Conservation (phyloP, 2,888 invertebrate genomes). For the Helobdella robusta region DNA sequence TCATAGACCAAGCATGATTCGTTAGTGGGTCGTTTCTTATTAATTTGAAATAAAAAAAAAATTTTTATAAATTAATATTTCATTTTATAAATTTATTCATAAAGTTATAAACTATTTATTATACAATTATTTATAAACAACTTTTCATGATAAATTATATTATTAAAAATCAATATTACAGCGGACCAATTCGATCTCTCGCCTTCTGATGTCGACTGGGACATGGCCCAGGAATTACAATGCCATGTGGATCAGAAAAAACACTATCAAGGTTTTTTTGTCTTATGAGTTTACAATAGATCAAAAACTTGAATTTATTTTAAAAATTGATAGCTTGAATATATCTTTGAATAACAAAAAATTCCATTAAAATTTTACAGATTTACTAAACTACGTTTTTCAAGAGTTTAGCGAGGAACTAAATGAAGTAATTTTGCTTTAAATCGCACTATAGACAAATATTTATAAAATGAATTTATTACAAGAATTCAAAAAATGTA, state of each 20-base stretch:
- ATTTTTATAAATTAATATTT: too few species aligned
- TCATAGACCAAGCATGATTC: conserved; percentile 6
- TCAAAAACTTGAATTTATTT: neutral
- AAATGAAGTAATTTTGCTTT: conserved; percentile 11
- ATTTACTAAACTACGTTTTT: conserved; percentile 15
- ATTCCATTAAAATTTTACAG: conserved; percentile 5
- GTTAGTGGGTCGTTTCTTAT: neutral
- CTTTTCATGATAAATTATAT: neutral
- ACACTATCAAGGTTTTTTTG: conserved; percentile 15
- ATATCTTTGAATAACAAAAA: neutral
- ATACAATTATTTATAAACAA: neutral
- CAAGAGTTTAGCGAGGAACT: conserved; percentile 15
- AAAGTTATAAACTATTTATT: neutral
- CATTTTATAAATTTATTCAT: too few species aligned
- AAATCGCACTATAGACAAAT: neutral
- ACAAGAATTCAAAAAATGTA: neutral
- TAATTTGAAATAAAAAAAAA: too few species aligned
- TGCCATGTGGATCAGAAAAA: conserved; percentile 13
- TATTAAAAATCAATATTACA: neutral
- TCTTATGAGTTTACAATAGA: neutral
- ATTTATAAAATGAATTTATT: neutral
- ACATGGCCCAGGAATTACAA: conserved; percentile 13
- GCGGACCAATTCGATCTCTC: too few species aligned
- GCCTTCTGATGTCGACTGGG: conserved; percentile 6
- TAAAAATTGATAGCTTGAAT: neutral